Base-by-base conservation (phyloP, 2,113 vertebrate species). In the Hippoglossus stenolepis region DNA sequence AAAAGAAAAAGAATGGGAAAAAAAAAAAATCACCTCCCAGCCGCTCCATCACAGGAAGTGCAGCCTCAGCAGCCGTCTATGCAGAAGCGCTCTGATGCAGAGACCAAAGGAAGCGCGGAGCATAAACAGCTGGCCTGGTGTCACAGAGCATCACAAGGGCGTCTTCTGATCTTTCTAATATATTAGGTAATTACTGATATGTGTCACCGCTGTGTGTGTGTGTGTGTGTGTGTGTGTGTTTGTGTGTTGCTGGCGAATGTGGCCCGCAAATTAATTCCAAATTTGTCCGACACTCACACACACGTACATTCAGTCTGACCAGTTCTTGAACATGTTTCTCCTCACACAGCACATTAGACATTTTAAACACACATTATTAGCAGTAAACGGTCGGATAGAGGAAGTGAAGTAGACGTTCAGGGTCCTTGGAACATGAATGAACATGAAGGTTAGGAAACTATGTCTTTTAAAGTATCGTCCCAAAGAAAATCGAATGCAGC, bases 131-230 rank as follows among this genome's bases (percentile, higher is more conserved):
- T 90, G 91, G 84, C 75, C 66, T 12, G 9, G 76, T 77, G 85
- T 89, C 82, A 77, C 47, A 20, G 40, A 54, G 51, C 84, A 90
- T 86, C 87, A 71, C 1, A n/a, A 47, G 20, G 64, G 78, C 56
- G 74, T 62, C 82, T 67, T 92, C 89, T 89, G 85, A 91, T 91
- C 85, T 87, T 81, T 82, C 63, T 86, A 85, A 92, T 91, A 73
- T 84, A 90, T 90, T 84, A 84, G 0, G 65, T 89, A 89, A 89
- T 91, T 88, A 87, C 83, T 61, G 63, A 83, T 80, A 74, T 60
- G 75, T 82, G 70, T 68, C 61, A 21, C 20, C 49, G 7, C 4
- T 51, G 28, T 28, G 28, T 51, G 49, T 51, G 49, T 51, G 18
- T 51, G 49, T 51, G 3, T 35, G 28, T 31, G 28, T 31, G 28